Evolutionary conservation across 2,888 invertebrate species (phyloP).

Genomic region (Acleris cristana): DNA sequence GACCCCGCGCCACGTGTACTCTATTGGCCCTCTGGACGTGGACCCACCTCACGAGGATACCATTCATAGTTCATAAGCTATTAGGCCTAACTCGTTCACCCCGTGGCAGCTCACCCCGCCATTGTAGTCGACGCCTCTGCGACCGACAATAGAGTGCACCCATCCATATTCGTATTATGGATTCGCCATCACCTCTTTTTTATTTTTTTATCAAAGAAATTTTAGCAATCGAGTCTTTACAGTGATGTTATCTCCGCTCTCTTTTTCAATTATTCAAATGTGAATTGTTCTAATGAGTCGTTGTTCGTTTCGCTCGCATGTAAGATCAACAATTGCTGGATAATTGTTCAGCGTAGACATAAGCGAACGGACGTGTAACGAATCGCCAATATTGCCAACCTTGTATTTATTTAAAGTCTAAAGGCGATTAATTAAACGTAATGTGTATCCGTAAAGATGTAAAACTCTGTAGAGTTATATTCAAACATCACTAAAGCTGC

Average conservation of each 20-base stretch:
- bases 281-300: slow-evolving; percentile 39
- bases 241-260: slow-evolving; percentile 46
- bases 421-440: slow-evolving; percentile 23
- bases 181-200: slow-evolving; percentile 44
- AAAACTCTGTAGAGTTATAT: slow-evolving; percentile 19
- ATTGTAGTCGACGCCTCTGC: slow-evolving; percentile 7
- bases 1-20: slow-evolving; percentile 25
- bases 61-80: too few relatives aligned
- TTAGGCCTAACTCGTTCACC: slow-evolving; percentile 23
- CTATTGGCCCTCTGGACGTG: slow-evolving; percentile 27
- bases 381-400: slow-evolving; percentile 40
- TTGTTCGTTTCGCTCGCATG: slow-evolving; percentile 42
- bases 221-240: slow-evolving; percentile 50
- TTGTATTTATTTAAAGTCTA: slow-evolving; percentile 32
- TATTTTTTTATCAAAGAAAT: slow-evolving; percentile 50
- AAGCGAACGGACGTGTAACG: slow-evolving; percentile 37
- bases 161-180: slow-evolving; percentile 44
- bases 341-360: slow-evolving; percentile 50
- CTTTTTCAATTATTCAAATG: slow-evolving; percentile 38
- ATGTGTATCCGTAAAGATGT: slow-evolving; percentile 3
- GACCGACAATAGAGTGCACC: slow-evolving; percentile 38
- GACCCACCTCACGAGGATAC: slow-evolving; percentile 1
- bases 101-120: background rate
- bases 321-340: slow-evolving; percentile 56
- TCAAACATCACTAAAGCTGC: slow-evolving; percentile 46